Evolutionary conservation across 2,113 vertebrate genomes (phyloP).

Genomic region (Uropsilus gracilis): DNA sequence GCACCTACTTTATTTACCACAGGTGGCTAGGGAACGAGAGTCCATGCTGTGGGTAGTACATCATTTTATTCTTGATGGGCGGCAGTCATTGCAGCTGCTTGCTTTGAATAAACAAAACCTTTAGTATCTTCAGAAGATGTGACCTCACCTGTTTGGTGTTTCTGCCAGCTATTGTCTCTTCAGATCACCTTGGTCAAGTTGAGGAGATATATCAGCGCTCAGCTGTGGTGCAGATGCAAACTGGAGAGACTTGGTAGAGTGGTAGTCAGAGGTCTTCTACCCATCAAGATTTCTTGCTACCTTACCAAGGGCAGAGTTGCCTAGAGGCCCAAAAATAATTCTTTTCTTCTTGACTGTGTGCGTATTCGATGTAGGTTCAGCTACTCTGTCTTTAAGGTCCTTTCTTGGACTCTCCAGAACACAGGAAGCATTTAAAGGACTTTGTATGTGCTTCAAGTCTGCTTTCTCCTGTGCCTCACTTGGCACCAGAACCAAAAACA

Average conservation of each 20-base stretch:
- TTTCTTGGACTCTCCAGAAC: neutral
- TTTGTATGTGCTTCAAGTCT: neutral
- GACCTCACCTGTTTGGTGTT: neutral
- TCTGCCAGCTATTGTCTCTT: neutral
- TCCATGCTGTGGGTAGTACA: fast-evolving
- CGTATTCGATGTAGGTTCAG: too few species aligned
- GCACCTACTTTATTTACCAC: too few species aligned
- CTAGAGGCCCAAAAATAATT: too few species aligned
- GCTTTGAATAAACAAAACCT: neutral
- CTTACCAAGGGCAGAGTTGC: neutral
- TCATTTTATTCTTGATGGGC: neutral
- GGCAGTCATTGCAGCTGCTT: neutral
- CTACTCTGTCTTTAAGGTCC: too few species aligned
- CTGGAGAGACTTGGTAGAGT: neutral
- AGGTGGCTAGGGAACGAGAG: neutral
- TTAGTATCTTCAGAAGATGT: neutral
- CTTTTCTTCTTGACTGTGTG: too few species aligned
- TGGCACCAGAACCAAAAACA: neutral
- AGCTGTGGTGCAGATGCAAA: neutral
- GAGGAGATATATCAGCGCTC: neutral
- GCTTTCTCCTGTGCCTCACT: neutral
- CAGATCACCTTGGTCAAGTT: neutral
- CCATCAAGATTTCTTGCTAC: neutral
- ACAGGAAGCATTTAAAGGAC: neutral
- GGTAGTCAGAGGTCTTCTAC: neutral